Conservation (phyloP, 1,140 invertebrate genomes). For the Drosophila pruinosa region DNA sequence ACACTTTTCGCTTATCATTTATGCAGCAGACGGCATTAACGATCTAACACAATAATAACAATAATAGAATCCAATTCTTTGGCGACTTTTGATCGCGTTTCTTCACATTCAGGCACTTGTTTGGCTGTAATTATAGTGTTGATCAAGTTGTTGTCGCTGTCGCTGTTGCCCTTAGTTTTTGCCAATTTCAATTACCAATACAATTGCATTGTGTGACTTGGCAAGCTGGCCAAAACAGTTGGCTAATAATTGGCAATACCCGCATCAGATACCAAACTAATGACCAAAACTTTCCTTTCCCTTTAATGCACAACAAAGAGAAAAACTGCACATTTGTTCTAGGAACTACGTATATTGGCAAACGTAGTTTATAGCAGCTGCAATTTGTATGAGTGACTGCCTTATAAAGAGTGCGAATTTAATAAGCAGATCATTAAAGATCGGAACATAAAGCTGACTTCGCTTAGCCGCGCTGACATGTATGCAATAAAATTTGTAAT, state of each 20-base stretch:
- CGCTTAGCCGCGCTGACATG: constrained; percentile 24
- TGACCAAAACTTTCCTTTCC: neutral
- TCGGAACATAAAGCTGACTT: neutral
- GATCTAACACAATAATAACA: neutral
- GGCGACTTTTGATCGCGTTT: constrained; percentile 17
- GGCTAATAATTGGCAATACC: constrained; percentile 5
- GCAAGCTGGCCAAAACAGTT: constrained; percentile 5
- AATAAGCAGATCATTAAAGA: neutral
- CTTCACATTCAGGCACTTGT: constrained; percentile 54
- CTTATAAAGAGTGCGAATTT: no score
- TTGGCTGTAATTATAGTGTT: constrained; percentile 35
- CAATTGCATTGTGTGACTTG: neutral
- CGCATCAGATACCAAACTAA: constrained; percentile 1
- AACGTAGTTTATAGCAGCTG: constrained; percentile 3
- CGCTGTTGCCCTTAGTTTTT: neutral
- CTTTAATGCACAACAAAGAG: neutral
- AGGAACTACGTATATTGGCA: neutral
- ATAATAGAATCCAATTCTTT: neutral
- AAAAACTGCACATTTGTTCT: no score
- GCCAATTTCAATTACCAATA: neutral
- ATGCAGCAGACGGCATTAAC: constrained; percentile 2
- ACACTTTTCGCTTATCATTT: constrained; percentile 54
- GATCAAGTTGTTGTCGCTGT: constrained; percentile 18
- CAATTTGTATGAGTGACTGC: neutral
- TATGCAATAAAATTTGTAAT: constrained; percentile 37